phyloP scores from a whole-genome alignment of 2,797 vertebrate genomes.

The Gymnothorax javanicus region DNA sequence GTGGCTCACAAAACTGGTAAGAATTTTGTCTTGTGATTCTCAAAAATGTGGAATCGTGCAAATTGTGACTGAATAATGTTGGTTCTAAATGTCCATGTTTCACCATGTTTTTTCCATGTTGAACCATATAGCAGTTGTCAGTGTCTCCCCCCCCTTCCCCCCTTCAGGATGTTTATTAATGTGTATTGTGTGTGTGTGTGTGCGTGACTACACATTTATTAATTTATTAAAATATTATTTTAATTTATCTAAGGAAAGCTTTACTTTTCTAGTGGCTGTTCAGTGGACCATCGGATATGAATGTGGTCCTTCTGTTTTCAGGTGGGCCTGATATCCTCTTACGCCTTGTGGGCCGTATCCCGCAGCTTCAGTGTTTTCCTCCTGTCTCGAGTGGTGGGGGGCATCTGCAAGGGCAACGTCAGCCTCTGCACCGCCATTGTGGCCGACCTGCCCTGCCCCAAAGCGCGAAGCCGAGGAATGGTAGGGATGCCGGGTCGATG shows the following conservation, averaged over 20 bases:
- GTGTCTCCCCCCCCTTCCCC: background rate
- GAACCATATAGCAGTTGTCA: background rate
- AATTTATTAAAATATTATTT: background rate
- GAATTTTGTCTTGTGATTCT: too few species aligned
- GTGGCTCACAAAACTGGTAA: too few species aligned
- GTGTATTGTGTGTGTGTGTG: too few species aligned
- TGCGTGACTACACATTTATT: too few species aligned
- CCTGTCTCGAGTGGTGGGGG: conserved; percentile 88
- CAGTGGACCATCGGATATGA: background rate
- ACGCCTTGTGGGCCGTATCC: conserved; percentile 89
- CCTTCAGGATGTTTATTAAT: too few species aligned
- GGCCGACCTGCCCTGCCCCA: conserved; percentile 84
- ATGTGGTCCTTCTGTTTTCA: conserved; percentile 57
- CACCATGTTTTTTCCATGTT: too few species aligned
- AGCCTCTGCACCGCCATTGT: conserved; percentile 91
- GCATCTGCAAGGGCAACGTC: conserved; percentile 93
- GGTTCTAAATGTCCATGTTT: too few species aligned
- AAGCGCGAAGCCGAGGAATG: conserved; percentile 90
- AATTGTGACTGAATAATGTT: too few species aligned
- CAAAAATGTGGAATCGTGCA: too few species aligned
- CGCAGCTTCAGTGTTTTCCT: conserved; percentile 89
- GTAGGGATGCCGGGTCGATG: conserved; percentile 63
- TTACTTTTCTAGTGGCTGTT: background rate
- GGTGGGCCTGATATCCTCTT: conserved; percentile 86
- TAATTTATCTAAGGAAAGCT: background rate